phyloP scores from a whole-genome alignment of 2,797 vertebrate genomes.

The Helostoma temminkii region DNA sequence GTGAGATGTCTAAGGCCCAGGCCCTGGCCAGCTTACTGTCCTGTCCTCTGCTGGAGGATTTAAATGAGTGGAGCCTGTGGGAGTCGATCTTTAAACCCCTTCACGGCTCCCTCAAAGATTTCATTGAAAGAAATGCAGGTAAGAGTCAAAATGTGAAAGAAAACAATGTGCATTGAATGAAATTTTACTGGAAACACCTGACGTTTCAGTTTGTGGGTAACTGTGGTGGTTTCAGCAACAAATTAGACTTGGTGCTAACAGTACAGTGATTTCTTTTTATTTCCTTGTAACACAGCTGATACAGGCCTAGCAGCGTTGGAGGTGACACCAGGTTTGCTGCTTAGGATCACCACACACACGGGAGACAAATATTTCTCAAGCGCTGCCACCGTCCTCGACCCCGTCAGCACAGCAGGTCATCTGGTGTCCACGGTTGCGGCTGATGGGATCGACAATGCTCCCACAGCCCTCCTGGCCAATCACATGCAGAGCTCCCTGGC shows the following conservation, averaged over 20 bases:
- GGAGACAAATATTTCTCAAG: slow-evolving; percentile 79
- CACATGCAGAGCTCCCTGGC: slow-evolving; percentile 84
- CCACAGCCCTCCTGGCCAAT: slow-evolving; percentile 85
- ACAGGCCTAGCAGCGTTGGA: slow-evolving; percentile 83
- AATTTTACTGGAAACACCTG: too few species aligned
- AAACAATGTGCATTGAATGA: too few species aligned
- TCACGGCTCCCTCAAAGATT: slow-evolving; percentile 82
- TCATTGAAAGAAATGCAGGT: slow-evolving; percentile 85
- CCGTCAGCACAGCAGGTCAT: slow-evolving; percentile 81
- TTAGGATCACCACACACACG: slow-evolving; percentile 81
- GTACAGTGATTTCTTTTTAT: too few species aligned
- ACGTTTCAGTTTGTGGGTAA: too few species aligned
- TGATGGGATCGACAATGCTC: slow-evolving; percentile 81
- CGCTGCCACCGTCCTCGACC: slow-evolving; percentile 72
- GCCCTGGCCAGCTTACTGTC: slow-evolving; percentile 81
- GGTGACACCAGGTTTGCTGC: slow-evolving; percentile 78
- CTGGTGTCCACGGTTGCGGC: slow-evolving; percentile 84
- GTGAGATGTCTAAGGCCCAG: slow-evolving; percentile 75
- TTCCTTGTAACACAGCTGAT: slow-evolving; percentile 54
- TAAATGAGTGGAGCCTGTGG: slow-evolving; percentile 86
- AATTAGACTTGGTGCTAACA: too few species aligned
- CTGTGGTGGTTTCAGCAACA: too few species aligned
- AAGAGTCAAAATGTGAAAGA: too few species aligned
- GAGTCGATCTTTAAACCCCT: slow-evolving; percentile 82
- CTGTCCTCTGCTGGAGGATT: slow-evolving; percentile 85